Conservation (phyloP, 1,140 invertebrate genomes). For the Drosophila ironensis region DNA sequence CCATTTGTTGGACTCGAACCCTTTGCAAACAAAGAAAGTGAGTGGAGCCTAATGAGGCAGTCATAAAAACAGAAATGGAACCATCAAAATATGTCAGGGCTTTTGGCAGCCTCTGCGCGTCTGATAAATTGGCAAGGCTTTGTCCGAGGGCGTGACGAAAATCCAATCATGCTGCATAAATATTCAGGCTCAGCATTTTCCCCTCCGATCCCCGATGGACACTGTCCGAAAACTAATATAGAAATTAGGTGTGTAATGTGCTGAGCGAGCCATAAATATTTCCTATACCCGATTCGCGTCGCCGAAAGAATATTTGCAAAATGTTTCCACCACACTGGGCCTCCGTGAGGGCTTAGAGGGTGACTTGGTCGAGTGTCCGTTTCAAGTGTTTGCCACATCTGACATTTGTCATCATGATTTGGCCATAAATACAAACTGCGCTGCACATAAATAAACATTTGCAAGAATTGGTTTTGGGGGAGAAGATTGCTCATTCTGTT, state of each 20-base stretch:
- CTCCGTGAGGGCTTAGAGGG: constrained; percentile 20
- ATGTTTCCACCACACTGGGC: constrained; percentile 41
- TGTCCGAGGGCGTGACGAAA: constrained; percentile 64
- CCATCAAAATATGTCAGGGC: constrained; percentile 52
- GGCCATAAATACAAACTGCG: constrained; percentile 79
- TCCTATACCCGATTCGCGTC: constrained; percentile 44
- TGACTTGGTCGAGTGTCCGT: constrained; percentile 42
- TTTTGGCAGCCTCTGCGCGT: constrained; percentile 3
- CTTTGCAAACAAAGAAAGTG: constrained; percentile 55
- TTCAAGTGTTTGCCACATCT: constrained; percentile 73
- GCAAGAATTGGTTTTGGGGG: constrained; percentile 2
- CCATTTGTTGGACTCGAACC: constrained; percentile 70
- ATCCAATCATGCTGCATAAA: constrained; percentile 73
- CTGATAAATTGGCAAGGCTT: constrained; percentile 51
- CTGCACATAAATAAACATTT: constrained; percentile 70
- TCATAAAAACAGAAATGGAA: constrained; percentile 45
- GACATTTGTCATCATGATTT: constrained; percentile 80
- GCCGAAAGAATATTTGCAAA: constrained; percentile 71
- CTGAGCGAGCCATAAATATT: constrained; percentile 75
- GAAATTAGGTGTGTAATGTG: constrained; percentile 81
- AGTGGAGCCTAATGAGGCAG: constrained; percentile 50
- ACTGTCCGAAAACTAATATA: constrained; percentile 69
- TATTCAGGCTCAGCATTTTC: constrained; percentile 36
- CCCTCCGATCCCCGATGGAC: background rate
- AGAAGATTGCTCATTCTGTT: background rate